Conservation (phyloP, 1,140 invertebrate species). For the Zaprionus capensis region DNA sequence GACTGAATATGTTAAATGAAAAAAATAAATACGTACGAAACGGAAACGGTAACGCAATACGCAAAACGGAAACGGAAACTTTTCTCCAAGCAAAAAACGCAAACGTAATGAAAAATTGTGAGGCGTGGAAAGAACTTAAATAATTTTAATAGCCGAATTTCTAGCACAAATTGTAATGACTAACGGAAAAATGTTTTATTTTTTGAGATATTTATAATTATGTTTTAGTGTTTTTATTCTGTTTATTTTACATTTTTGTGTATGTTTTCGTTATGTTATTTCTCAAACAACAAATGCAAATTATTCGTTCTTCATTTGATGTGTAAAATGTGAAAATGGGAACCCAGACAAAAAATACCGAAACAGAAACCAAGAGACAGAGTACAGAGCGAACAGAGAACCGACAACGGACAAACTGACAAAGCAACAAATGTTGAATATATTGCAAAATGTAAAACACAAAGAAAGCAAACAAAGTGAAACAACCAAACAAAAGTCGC, state of each 20-base stretch:
- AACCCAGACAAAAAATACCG: conserved; percentile 23
- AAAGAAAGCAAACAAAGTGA: conserved; percentile 55
- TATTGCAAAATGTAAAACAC: conserved; percentile 79
- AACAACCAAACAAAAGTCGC: conserved; percentile 82
- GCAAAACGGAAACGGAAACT: conserved; percentile 50
- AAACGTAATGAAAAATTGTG: conserved; percentile 8
- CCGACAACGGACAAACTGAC: conserved; percentile 45
- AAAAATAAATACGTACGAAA: conserved; percentile 41
- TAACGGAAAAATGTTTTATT: conserved; percentile 47
- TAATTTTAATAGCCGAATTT: conserved; percentile 83
- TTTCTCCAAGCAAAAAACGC: conserved; percentile 62
- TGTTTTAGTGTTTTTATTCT: conserved; percentile 8
- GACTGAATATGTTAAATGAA: conserved; percentile 83
- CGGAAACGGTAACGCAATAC: conserved; percentile 51
- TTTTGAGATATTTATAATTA: conserved; percentile 22
- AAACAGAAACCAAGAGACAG: conserved; percentile 41
- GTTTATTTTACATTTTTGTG: conserved; percentile 14
- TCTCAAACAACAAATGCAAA: conserved; percentile 45
- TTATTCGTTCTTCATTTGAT: conserved; percentile 42
- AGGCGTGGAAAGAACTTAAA: conserved; percentile 70
- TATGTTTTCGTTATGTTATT: conserved; percentile 16
- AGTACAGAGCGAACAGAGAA: conserved; percentile 27
- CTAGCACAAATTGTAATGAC: conserved; percentile 73
- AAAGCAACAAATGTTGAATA: conserved; percentile 68
- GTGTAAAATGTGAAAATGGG: conserved; percentile 54